phyloP scores from a whole-genome alignment of 2,113 vertebrate genomes.

The Seriola rivoliana region DNA sequence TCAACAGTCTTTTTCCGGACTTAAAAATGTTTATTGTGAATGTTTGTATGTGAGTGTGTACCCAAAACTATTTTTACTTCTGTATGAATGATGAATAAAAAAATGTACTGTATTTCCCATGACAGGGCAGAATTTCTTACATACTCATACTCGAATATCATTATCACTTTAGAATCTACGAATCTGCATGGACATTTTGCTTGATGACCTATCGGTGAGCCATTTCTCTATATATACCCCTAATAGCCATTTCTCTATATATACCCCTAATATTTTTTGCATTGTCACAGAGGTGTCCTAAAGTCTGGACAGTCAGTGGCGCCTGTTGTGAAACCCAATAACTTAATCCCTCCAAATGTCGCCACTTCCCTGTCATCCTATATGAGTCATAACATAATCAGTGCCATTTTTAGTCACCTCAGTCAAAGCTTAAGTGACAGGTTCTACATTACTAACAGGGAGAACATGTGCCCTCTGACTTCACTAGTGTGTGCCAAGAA shows the following conservation, averaged over 20 bases:
- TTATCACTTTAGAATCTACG: background rate
- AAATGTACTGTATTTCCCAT: background rate
- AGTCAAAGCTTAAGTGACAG: conserved; percentile 66
- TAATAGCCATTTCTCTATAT: conserved; percentile 20
- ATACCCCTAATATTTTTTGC: conserved; percentile 12
- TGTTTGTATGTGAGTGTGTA: conserved; percentile 34
- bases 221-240: conserved; percentile 7
- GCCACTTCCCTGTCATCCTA: conserved; percentile 59
- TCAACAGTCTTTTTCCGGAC: background rate
- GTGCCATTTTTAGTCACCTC: conserved; percentile 80
- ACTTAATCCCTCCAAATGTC: conserved; percentile 67
- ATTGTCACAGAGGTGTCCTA: conserved; percentile 36
- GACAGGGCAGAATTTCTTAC: background rate
- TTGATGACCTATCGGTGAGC: conserved; percentile 21
- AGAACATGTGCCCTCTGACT: conserved; percentile 34
- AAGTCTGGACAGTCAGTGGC: conserved; percentile 61
- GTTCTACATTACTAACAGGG: conserved; percentile 49
- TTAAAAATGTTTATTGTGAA: conserved; percentile 17
- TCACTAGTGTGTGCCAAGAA: conserved; percentile 23
- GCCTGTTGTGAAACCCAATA: conserved; percentile 82
- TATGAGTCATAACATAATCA: conserved; percentile 73
- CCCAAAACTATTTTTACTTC: conserved; percentile 39
- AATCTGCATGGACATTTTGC: background rate
- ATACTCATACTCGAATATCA: background rate
- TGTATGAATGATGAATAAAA: conserved; percentile 62